Evolutionary conservation across 2,797 vertebrate genomes (phyloP).

Genomic region (Ficedula albicollis): DNA sequence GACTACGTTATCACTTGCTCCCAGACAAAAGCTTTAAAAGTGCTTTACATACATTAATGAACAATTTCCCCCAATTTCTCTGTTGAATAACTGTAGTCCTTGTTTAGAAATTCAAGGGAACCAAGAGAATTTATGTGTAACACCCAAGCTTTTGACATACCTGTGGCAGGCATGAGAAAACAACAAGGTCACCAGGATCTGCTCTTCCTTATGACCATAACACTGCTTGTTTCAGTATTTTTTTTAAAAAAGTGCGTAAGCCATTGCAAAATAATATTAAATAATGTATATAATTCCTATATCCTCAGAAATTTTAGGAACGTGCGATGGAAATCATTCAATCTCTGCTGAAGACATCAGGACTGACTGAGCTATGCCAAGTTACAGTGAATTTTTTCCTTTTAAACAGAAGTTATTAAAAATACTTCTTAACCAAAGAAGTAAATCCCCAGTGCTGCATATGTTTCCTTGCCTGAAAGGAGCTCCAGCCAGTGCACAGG

Average conservation of each 20-base stretch:
- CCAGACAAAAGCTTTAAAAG: slow-evolving; percentile 3
- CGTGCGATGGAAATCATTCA: neutral
- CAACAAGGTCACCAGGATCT: neutral
- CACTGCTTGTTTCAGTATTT: neutral
- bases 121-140: neutral
- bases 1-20: neutral
- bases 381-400: neutral
- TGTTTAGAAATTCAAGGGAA: slow-evolving; percentile 2
- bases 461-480: neutral
- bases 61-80: neutral
- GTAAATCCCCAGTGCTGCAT: neutral
- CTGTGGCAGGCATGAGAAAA: neutral
- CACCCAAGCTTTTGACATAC: neutral
- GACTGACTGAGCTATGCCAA: neutral
- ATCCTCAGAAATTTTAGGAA: neutral
- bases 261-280: neutral
- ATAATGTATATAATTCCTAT: neutral
- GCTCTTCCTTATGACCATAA: neutral
- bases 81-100: neutral
- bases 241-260: neutral
- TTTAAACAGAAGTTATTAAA: neutral
- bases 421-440: neutral
- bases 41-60: slow-evolving; percentile 8
- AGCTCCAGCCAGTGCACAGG: neutral
- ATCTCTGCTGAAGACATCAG: neutral